phyloP scores from a whole-genome alignment of 2,797 vertebrate genomes.

The Potorous gilbertii region DNA sequence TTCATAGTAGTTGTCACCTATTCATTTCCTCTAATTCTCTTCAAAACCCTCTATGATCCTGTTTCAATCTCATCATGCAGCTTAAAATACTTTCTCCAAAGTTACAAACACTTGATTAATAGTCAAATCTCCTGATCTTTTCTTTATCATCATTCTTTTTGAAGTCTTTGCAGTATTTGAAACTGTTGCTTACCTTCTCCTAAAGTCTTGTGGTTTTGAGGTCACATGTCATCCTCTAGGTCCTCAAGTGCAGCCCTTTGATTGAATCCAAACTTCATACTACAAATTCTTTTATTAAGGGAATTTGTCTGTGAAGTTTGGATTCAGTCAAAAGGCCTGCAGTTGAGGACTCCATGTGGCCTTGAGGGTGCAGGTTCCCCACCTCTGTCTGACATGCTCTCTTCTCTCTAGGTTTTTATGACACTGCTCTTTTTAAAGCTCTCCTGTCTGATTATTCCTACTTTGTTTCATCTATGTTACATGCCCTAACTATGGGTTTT shows the following conservation, averaged over 20 bases:
- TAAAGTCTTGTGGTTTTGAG: neutral
- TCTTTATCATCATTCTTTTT: neutral
- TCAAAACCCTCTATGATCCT: neutral
- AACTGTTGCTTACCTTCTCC: neutral
- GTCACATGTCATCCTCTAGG: neutral
- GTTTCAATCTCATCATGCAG: neutral
- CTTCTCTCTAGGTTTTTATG: neutral
- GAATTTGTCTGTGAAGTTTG: no score
- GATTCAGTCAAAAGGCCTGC: no score
- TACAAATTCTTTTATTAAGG: no score
- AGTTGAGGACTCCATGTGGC: no score
- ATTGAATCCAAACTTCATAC: no score
- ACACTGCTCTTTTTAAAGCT: neutral
- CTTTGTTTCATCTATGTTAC: neutral
- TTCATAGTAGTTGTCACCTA: neutral
- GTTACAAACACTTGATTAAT: neutral
- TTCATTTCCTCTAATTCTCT: constrained; percentile 17
- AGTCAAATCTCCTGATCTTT: neutral
- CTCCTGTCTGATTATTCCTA: neutral
- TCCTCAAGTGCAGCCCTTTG: neutral
- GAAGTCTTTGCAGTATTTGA: neutral
- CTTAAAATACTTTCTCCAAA: neutral
- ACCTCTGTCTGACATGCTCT: neutral
- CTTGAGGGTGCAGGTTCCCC: neutral
- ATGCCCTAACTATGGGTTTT: neutral